These are phyloP conservation scores for Melangyna quadrimaculata DNA, from an alignment of 2,888 invertebrate species.

Conservation along the genomic window DNA sequence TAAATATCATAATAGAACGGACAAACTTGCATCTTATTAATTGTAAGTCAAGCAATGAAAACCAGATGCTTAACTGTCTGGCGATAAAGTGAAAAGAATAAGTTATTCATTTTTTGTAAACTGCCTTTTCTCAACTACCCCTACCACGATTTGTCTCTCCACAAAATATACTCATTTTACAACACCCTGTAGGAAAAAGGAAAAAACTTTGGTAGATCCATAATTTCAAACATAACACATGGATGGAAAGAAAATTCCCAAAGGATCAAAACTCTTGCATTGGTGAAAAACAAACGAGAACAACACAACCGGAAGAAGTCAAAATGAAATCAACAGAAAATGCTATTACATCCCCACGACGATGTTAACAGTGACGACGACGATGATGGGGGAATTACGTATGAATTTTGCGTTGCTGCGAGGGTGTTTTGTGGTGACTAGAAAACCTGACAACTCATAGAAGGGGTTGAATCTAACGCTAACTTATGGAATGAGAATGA, in stretches of 20 bases:
- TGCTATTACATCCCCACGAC: slow-evolving; percentile 75
- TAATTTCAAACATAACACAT: slow-evolving; percentile 23
- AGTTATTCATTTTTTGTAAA: no score
- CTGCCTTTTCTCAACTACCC: no score
- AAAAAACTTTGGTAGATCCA: slow-evolving; percentile 4
- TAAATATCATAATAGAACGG: no score
- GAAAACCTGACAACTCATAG: slow-evolving; percentile 44
- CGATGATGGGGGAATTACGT: slow-evolving; percentile 53
- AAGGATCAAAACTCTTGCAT: slow-evolving; percentile 56
- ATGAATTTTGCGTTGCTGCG: slow-evolving; percentile 53
- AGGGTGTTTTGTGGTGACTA: slow-evolving; percentile 67
- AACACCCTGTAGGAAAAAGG: not conserved
- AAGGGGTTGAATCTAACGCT: slow-evolving; percentile 57
- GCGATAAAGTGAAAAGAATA: no score
- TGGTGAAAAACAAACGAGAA: slow-evolving; percentile 66
- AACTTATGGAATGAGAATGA: slow-evolving; percentile 33
- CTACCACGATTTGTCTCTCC: no score
- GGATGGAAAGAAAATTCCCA: slow-evolving; percentile 45
- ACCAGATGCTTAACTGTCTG: no score
- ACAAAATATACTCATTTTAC: not conserved
- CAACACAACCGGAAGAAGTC: slow-evolving; percentile 78
- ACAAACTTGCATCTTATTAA: no score
- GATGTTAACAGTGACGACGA: slow-evolving; percentile 46
- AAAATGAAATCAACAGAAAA: slow-evolving; percentile 80
- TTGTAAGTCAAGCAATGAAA: no score